These are phyloP conservation scores for Picathartes gymnocephalus DNA, from an alignment of 2,113 vertebrate genomes.

Conservation along the genomic window DNA sequence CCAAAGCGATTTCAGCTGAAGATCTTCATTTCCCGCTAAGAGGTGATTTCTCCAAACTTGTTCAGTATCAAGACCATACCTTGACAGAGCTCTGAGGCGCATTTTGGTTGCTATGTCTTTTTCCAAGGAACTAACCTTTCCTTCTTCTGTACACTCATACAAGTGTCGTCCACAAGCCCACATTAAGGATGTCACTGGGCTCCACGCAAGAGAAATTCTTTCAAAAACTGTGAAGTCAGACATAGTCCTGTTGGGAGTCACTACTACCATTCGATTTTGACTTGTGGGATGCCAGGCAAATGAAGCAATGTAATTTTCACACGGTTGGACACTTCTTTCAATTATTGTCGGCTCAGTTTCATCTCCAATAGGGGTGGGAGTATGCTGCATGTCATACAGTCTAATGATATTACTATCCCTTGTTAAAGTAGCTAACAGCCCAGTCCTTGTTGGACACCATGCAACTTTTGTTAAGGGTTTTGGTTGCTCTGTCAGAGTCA, in stretches of 20 bases:
- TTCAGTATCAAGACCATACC: constrained; percentile 92
- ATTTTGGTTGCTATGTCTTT: constrained; percentile 96
- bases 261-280: constrained; percentile 97
- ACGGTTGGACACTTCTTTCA: constrained; percentile 93
- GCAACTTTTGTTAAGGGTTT: constrained; percentile 96
- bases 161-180: constrained; percentile 96
- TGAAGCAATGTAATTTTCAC: constrained; percentile 90
- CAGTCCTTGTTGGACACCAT: constrained; percentile 95
- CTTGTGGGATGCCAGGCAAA: constrained; percentile 97
- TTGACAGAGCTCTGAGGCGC: constrained; percentile 89
- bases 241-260: constrained; percentile 93
- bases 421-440: constrained; percentile 91
- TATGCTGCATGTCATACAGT: constrained; percentile 98
- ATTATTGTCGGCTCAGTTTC: constrained; percentile 98
- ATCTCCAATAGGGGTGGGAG: constrained; percentile 93
- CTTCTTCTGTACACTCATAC: constrained; percentile 91
- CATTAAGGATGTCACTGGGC: constrained; percentile 91
- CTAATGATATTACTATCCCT: constrained; percentile 95
- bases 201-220: constrained; percentile 96
- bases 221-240: constrained; percentile 98
- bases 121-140: constrained; percentile 74
- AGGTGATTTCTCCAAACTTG: constrained; percentile 96
- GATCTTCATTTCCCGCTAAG: constrained; percentile 89
- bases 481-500: constrained; percentile 93
- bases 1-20: constrained; percentile 95